A percentile compares a stretch with the other conserved stretches of the same genome.
phyloP scores from a whole-genome alignment of 2,113 vertebrate species.

The mouse (Mus musculus) region DNA sequence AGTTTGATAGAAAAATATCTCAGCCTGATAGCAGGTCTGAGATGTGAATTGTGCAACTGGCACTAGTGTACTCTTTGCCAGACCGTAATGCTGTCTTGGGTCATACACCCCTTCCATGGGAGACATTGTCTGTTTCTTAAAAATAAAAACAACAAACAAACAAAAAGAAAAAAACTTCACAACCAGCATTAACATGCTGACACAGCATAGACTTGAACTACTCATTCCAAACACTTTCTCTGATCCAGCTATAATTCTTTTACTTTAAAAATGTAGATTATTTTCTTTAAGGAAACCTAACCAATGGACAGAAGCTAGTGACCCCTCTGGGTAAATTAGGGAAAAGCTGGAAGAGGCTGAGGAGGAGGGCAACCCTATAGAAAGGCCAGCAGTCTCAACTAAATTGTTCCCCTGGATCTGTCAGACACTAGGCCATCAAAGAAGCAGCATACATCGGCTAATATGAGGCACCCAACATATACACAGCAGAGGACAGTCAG shows the following conservation, averaged over 20 bases:
- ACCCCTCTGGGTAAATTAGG: no score
- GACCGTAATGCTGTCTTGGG: neutral
- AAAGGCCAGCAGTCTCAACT: no score
- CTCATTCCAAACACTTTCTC: neutral
- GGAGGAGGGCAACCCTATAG: no score
- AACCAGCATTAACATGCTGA: neutral
- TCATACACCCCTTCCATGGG: neutral
- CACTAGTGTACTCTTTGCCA: neutral
- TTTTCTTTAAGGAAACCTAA: neutral
- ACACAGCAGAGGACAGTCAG: no score
- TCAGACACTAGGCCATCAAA: no score
- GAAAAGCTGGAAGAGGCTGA: no score
- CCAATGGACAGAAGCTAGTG: no score
- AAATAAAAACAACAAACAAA: neutral
- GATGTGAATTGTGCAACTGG: neutral
- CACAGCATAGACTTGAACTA: neutral
- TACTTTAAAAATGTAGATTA: neutral
- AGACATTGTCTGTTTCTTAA: neutral
- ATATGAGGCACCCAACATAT: no score
- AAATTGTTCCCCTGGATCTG: no score
- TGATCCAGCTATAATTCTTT: neutral
- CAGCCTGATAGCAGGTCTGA: neutral
- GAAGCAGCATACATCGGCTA: no score
- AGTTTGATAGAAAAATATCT: neutral
- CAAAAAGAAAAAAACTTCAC: neutral